phyloP scores from a whole-genome alignment of 2,113 vertebrate species.

The Thomomys bottae region DNA sequence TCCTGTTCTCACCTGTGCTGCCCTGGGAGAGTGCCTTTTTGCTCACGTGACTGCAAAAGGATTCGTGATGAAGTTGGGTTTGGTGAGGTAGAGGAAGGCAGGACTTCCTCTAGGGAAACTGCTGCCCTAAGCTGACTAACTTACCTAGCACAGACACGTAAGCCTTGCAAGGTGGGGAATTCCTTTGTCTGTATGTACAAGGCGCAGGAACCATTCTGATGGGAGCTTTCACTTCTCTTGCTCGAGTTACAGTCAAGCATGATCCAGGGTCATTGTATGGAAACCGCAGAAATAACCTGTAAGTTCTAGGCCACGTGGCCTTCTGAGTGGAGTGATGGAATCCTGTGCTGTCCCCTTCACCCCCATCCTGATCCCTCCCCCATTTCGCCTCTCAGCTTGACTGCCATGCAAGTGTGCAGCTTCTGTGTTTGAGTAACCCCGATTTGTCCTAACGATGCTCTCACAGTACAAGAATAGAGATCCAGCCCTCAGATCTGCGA shows the following conservation, averaged over 20 bases:
- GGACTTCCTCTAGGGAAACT: no score
- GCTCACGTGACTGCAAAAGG: neutral
- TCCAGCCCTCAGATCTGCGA: neutral
- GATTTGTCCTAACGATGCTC: neutral
- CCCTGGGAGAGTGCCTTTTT: neutral
- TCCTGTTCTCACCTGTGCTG: accelerated
- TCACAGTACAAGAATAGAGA: neutral
- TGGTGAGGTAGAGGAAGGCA: neutral
- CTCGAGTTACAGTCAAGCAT: neutral
- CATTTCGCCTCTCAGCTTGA: neutral
- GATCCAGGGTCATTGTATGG: neutral
- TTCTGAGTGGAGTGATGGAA: neutral
- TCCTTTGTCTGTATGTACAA: accelerated
- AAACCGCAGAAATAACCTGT: neutral
- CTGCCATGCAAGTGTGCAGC: no score
- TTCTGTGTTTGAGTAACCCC: no score
- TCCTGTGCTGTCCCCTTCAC: neutral
- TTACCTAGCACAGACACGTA: neutral
- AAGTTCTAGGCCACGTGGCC: no score
- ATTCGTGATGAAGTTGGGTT: neutral
- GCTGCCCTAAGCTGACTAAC: neutral
- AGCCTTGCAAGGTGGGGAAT: accelerated
- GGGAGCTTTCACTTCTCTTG: no score
- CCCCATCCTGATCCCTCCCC: accelerated
- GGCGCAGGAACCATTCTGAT: neutral